A percentile compares a stretch with the other conserved stretches of the same genome.
Evolutionary conservation across 2,113 vertebrate species (phyloP).

Genomic region (Ptilorrhoa leucosticta): DNA sequence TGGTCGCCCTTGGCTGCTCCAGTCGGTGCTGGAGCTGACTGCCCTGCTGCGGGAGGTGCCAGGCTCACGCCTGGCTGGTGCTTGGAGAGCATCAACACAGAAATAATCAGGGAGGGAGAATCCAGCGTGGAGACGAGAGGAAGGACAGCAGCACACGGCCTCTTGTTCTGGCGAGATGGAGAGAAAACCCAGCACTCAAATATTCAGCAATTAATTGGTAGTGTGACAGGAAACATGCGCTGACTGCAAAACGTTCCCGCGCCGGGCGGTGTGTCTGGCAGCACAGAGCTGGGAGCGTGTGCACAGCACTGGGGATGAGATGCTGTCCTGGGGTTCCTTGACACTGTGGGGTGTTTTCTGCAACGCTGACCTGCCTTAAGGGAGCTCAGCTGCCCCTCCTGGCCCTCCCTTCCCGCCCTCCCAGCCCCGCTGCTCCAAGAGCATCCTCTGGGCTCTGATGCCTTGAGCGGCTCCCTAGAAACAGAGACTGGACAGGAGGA

Average conservation of each 20-base stretch:
- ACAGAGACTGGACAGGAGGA: too few species aligned
- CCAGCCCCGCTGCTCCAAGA: not conserved
- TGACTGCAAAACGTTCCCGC: not conserved
- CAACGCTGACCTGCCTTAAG: not conserved
- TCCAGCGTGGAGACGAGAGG: not conserved
- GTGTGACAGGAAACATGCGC: not conserved
- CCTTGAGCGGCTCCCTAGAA: too few species aligned
- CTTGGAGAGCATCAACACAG: not conserved
- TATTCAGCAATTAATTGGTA: conserved; percentile 24
- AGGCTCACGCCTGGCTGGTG: not conserved
- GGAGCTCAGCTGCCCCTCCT: not conserved
- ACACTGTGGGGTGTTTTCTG: not conserved
- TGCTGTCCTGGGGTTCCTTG: not conserved
- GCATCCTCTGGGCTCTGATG: not conserved
- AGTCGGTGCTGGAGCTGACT: not conserved
- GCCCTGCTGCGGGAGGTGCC: not conserved
- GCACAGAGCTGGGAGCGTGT: not conserved
- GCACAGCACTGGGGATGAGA: not conserved
- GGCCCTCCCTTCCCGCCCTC: accelerated
- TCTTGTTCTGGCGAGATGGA: not conserved
- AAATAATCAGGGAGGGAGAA: not conserved
- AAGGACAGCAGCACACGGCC: not conserved
- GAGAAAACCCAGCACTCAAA: not conserved
- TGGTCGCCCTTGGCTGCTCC: not conserved
- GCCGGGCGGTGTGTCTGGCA: not conserved